A percentile compares a stretch with the other conserved stretches of the same genome.
phyloP scores from a whole-genome alignment of 2,888 invertebrate species.

The Vanessa cardui region DNA sequence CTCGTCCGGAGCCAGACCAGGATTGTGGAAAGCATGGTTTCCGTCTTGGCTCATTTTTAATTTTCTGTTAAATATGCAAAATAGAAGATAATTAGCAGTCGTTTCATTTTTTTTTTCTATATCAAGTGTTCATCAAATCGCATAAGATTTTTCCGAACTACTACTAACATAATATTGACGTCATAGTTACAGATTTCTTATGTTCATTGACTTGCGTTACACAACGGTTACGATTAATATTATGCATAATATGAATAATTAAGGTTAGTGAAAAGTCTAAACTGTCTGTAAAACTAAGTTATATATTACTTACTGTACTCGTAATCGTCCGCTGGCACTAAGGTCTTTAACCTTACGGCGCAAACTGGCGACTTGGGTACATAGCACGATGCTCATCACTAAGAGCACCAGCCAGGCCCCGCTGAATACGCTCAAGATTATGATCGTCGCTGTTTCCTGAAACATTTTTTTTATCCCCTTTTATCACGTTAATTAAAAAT shows the following conservation, averaged over 20 bases:
- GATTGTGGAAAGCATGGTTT: constrained; percentile 80
- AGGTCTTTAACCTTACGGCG: constrained; percentile 57
- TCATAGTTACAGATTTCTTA: no score
- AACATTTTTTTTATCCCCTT: neutral
- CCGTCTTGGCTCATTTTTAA: constrained; percentile 66
- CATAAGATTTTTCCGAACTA: no score
- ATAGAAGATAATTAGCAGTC: no score
- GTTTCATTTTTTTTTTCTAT: no score
- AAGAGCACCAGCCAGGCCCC: constrained; percentile 58
- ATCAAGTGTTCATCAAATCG: no score
- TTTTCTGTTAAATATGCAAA: constrained; percentile 56
- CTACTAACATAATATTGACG: no score
- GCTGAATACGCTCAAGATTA: constrained; percentile 63
- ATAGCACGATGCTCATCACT: constrained; percentile 56
- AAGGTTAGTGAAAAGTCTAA: neutral
- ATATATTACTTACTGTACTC: constrained; percentile 69
- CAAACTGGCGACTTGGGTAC: constrained; percentile 55
- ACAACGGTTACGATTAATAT: no score
- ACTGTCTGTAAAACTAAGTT: neutral
- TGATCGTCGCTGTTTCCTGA: constrained; percentile 63
- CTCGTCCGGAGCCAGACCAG: constrained; percentile 80
- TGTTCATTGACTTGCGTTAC: no score
- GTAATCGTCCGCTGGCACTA: constrained; percentile 59
- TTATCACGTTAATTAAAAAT: no score
- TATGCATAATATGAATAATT: no score